Evolutionary conservation across 2,888 invertebrate species (phyloP), one percentile per base, ranked within the genome.

Genomic region (Caenorhabditis sulstoni): DNA sequence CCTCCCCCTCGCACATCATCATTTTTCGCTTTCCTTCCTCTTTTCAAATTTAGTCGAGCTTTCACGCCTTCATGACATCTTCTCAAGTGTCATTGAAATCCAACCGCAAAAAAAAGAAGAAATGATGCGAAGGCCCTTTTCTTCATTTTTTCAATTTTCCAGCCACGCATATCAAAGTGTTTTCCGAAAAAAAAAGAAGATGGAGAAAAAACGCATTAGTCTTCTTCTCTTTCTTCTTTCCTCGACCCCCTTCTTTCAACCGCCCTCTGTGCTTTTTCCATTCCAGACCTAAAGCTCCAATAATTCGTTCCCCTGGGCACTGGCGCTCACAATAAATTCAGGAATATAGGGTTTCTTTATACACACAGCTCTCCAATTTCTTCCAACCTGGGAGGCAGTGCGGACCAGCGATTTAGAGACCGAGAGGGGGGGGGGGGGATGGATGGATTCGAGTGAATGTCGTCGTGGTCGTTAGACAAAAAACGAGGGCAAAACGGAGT

Each of bases 21-120:
- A 55, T 23, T 61, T 61, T 29, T 1, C 70, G 55, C 55, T 47
- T 41, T 52, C 58, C 20, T 22, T 44, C n/a, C n/a, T 50, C 50
- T 23, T 61, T 64, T 58, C 64, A 47, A 73, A 64, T 64, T 44
- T 64, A 73, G 57, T 55, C 57, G 29, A 7, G 50, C 39, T 64
- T 71, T 71, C 58, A 71, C 71, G 71, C 71, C 55, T 71, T 71
- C 71, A 62, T 71, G 73, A 73, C 64, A 73, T 73, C 64, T 64
- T 49, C 75, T 76, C 61, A 76, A 76, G 75, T 76, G 75, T 62
- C 75, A 76, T 76, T 76, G 75, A 76, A 76, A 76, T 76, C 61
- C 61, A 58, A 7, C 29, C 29, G 29, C 29, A 29, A 7, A 29
- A 29, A 29, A 29, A n/a, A 49, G 65, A 41, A 67, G 50, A 59